Evolutionary conservation across 2,888 invertebrate species (phyloP), one percentile per base, ranked within the genome.

Genomic region (Idaea aversata): DNA sequence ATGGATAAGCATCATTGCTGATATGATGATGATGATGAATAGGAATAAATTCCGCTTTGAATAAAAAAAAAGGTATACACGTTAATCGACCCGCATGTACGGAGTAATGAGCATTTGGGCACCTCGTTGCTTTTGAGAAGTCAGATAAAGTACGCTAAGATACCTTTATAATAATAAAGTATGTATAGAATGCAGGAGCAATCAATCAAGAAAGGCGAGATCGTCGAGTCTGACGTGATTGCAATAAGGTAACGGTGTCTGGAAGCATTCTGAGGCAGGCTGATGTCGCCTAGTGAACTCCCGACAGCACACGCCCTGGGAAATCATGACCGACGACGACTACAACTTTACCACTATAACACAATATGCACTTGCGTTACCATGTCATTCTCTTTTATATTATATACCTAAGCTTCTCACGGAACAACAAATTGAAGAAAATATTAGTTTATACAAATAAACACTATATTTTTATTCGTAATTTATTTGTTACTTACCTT

Each of bases 291-390:
- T 73, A 80, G 81, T 83, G 78, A 81, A 83, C 78, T 80, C 79
- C 75, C 83, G 80, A 83, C 86, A 80, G 79, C 77, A 74, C 77
- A 85, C 82, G 85, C 82, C 90, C 81, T 81, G 90, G 91, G 91
- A 91, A 91, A 91, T 91, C 90, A 90, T 85, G 80, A 79, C 77
- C 79, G 81, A 78, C 80, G 81, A 57, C 13, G 57, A 57, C 57
- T 10, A 25, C 25, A 3, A 47, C 77, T 73, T 73, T 73, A 74
- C 74, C 72, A 75, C 67, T 68, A 66, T 63, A 25, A 66, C 63
- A 65, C 65, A 58, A 63, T 58, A 59, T 57, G 61, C 65, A 70
- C 64, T 59, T 64, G 67, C 67, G 69, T 69, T 71, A 47, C 10
- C 47, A 61, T 65, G 67, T 64, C 66, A 63, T 70, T 34, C 13